Evolutionary conservation across 2,888 invertebrate species (phyloP).

Genomic region (Anoplius nigerrimus): DNA sequence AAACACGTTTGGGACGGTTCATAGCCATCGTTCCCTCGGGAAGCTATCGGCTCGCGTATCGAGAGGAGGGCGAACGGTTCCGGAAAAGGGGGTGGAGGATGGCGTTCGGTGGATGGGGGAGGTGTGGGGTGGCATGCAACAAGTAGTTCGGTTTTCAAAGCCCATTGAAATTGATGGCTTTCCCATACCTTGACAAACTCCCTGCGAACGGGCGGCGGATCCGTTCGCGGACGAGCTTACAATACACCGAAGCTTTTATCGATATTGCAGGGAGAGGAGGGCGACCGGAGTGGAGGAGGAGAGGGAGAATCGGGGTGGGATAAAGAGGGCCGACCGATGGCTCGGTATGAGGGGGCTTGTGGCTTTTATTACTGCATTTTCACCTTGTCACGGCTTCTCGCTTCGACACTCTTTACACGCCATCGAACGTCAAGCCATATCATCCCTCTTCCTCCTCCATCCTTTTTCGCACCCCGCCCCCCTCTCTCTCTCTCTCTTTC

Average conservation of each 20-base stretch:
- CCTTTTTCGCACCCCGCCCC: too few species aligned
- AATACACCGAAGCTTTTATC: conserved; percentile 73
- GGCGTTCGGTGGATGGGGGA: conserved; percentile 47
- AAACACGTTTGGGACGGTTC: conserved; percentile 63
- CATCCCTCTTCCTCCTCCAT: conserved; percentile 17
- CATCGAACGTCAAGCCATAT: conserved; percentile 62
- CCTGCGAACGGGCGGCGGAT: conserved; percentile 58
- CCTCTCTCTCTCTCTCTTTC: conserved; percentile 3
- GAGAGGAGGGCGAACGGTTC: conserved; percentile 74
- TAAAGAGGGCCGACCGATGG: conserved; percentile 45
- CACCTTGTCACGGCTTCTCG: conserved; percentile 72
- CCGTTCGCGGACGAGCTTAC: conserved; percentile 67
- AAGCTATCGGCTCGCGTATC: conserved; percentile 75
- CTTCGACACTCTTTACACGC: conserved; percentile 69
- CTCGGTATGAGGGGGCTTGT: conserved; percentile 58
- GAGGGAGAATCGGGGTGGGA: conserved; percentile 10
- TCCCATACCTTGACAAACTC: conserved; percentile 73
- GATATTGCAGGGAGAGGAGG: conserved; percentile 63
- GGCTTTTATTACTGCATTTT: conserved; percentile 75
- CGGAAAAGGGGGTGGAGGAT: conserved; percentile 50
- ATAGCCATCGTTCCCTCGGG: conserved; percentile 71
- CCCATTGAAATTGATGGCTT: conserved; percentile 76
- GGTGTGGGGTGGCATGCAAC: conserved; percentile 68
- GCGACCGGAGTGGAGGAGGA: conserved; percentile 12
- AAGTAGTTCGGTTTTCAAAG: conserved; percentile 76